A percentile compares a stretch with the other conserved stretches of the same genome.
Conservation (phyloP, 2,113 vertebrate species). For the Actenoides hombroni region DNA sequence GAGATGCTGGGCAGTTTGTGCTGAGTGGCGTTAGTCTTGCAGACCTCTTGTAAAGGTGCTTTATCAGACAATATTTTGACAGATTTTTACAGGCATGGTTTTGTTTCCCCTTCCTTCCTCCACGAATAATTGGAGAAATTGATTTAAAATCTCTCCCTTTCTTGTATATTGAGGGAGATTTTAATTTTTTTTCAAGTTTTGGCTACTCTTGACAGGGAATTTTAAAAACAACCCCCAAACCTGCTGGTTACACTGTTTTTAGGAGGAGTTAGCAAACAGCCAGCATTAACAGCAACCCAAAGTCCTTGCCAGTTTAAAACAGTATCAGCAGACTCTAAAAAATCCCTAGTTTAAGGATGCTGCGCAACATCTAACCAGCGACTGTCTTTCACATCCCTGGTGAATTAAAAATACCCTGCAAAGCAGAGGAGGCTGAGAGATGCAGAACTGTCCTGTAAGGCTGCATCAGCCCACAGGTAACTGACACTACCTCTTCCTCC, state of each 20-base stretch:
- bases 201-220: not conserved
- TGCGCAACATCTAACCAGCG: fast-evolving
- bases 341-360: not conserved
- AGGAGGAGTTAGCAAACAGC: not conserved
- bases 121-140: not conserved
- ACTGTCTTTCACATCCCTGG: not conserved
- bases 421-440: not conserved
- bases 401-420: not conserved
- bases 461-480: slow-evolving; percentile 65
- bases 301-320: not conserved
- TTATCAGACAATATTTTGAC: not conserved
- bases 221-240: not conserved
- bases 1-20: not conserved
- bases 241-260: not conserved
- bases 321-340: not conserved
- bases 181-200: not conserved
- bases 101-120: not conserved
- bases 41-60: not conserved
- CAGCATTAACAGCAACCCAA: fast-evolving
- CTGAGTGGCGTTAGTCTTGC: not conserved
- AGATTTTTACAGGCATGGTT: not conserved
- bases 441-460: not conserved
- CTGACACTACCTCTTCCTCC: slow-evolving; percentile 68
- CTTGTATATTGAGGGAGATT: not conserved
- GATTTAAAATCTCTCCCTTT: not conserved